Evolutionary conservation across 2,888 invertebrate species (phyloP).

Genomic region (Erebia ligea): DNA sequence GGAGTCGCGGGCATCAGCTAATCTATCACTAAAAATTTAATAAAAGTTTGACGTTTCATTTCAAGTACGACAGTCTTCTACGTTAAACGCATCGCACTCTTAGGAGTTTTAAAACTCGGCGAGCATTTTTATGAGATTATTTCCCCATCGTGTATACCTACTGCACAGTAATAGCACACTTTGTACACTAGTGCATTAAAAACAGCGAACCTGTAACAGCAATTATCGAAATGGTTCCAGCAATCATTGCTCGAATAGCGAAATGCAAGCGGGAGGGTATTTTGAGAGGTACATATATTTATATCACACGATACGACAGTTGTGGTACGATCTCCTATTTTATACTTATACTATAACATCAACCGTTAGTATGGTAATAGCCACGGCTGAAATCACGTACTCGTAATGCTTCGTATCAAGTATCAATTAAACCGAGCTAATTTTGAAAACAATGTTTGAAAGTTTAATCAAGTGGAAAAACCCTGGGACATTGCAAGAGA

Average conservation of each 20-base stretch:
- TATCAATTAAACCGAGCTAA: too few species aligned
- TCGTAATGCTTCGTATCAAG: too few species aligned
- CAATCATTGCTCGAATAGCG: constrained; percentile 37
- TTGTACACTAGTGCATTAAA: constrained; percentile 32
- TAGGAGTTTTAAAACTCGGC: constrained; percentile 31
- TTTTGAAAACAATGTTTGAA: too few species aligned
- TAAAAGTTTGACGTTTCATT: too few species aligned
- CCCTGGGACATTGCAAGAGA: too few species aligned
- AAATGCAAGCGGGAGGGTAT: constrained; percentile 30
- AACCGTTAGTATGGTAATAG: too few species aligned
- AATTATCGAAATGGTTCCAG: constrained; percentile 41
- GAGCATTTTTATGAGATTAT: constrained; percentile 30
- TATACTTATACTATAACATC: too few species aligned
- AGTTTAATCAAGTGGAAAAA: too few species aligned
- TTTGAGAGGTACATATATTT: constrained; percentile 17
- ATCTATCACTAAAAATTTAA: too few species aligned
- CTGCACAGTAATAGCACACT: constrained; percentile 8
- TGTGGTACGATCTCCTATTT: constrained; percentile 12
- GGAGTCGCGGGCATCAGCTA: too few species aligned
- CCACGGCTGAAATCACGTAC: too few species aligned
- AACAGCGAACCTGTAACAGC: constrained; percentile 31
- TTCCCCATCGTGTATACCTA: constrained; percentile 19
- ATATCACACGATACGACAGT: constrained; percentile 10
- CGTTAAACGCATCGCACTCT: neutral
- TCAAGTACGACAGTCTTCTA: too few species aligned